These are phyloP conservation scores for Corvus cornix DNA, from an alignment of 2,113 vertebrate genomes.

Conservation along the genomic window DNA sequence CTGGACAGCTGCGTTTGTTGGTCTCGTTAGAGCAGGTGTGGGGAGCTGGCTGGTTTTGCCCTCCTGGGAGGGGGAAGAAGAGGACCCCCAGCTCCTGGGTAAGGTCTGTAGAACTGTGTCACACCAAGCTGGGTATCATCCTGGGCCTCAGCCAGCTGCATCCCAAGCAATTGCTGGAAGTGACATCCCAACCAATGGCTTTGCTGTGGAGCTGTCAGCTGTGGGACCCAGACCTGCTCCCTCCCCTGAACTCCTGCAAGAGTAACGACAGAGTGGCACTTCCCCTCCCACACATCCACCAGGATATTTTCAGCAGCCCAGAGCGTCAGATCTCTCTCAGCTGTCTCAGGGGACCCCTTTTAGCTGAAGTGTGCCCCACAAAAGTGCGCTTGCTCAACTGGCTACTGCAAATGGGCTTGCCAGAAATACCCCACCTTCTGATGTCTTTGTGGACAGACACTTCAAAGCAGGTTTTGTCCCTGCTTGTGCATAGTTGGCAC, in stretches of 20 bases:
- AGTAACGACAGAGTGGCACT: constrained; percentile 88
- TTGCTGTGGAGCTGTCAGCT: not conserved
- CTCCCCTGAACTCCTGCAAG: constrained; percentile 91
- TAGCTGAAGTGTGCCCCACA: fast-evolving
- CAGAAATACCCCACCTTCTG: not conserved
- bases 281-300: constrained; percentile 96
- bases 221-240: constrained; percentile 79
- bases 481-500: not conserved
- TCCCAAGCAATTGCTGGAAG: not conserved
- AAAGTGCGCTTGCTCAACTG: not conserved
- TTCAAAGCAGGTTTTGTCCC: not conserved
- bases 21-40: not conserved
- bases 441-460: not conserved
- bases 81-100: not conserved
- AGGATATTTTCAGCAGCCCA: constrained; percentile 35
- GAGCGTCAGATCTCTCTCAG: not conserved
- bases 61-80: not conserved
- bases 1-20: not conserved
- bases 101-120: not conserved
- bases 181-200: not conserved
- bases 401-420: not conserved
- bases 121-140: not conserved
- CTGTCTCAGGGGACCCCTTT: not conserved
- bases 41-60: not conserved
- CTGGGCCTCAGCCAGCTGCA: not conserved